These are phyloP conservation scores for Pseudochirops cupreus DNA, from an alignment of 2,797 vertebrate species.

Conservation along the genomic window DNA sequence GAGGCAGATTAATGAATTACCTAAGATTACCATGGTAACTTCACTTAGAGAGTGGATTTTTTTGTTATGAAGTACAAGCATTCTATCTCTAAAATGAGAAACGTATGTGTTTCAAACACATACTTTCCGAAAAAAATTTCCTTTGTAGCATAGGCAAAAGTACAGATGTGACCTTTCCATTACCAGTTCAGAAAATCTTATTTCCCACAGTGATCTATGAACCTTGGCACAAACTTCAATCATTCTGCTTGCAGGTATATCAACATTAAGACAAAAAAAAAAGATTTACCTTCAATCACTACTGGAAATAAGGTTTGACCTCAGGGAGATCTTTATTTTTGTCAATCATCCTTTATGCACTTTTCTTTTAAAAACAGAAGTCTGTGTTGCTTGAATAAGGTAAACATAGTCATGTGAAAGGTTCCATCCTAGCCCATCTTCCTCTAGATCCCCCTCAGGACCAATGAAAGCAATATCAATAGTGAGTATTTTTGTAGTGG, in stretches of 20 bases:
- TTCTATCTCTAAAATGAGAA: conserved; percentile 18
- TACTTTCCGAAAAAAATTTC: conserved; percentile 11
- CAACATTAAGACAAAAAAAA: conserved; percentile 23
- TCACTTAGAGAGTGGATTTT: conserved; percentile 11
- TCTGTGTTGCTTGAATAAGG: not conserved
- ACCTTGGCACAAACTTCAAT: not conserved
- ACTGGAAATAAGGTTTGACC: not conserved
- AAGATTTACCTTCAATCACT: conserved; percentile 1
- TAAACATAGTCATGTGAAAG: not conserved
- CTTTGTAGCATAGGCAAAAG: not conserved
- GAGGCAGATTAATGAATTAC: conserved; percentile 10
- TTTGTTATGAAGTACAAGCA: not conserved
- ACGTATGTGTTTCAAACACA: not conserved
- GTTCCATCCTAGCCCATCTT: not conserved
- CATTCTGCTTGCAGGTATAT: conserved; percentile 15
- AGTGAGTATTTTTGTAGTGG: not conserved
- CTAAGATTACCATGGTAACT: conserved; percentile 4
- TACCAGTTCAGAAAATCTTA: conserved; percentile 3
- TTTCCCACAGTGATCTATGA: not conserved
- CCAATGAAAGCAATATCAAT: not conserved
- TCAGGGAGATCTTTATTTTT: not conserved
- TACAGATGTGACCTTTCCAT: not conserved
- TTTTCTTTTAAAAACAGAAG: not conserved
- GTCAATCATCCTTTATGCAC: not conserved
- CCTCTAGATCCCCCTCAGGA: not conserved